phyloP scores from a whole-genome alignment of 2,888 invertebrate species.

The Pycnomerus fuliginosus region DNA sequence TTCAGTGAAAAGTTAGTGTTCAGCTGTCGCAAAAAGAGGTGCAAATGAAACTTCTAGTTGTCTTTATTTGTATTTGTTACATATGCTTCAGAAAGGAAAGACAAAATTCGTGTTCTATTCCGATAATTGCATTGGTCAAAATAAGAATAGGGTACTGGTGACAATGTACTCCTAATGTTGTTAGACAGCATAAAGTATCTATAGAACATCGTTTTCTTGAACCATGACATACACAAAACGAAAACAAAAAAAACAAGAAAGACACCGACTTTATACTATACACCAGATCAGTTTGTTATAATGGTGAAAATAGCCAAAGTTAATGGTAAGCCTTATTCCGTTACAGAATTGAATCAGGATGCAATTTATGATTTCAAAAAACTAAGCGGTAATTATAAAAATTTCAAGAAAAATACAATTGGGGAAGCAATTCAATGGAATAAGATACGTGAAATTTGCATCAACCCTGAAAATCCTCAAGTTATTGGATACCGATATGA shows the following conservation, averaged over 20 bases:
- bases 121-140: constrained; percentile 18
- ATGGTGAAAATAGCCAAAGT: background rate
- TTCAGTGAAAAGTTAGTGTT: too few relatives aligned
- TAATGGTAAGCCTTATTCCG: background rate
- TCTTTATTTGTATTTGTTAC: background rate
- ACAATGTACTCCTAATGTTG: constrained; percentile 3
- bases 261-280: background rate
- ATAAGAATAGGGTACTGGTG: constrained; percentile 17
- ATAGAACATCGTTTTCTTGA: constrained; percentile 6
- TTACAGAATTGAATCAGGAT: background rate
- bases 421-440: background rate
- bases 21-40: constrained; percentile 14
- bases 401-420: background rate
- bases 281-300: background rate
- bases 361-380: constrained; percentile 1
- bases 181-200: background rate
- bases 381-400: background rate
- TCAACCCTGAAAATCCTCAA: background rate
- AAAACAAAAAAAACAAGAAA: background rate
- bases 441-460: background rate
- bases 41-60: too few relatives aligned
- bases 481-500: too few relatives aligned
- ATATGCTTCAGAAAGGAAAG: constrained; percentile 3
- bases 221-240: background rate
- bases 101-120: constrained; percentile 18